These are phyloP conservation scores for Zoanthus gigantus DNA, from an alignment of 92 coral and sea anemone genomes.

Conservation along the genomic window DNA sequence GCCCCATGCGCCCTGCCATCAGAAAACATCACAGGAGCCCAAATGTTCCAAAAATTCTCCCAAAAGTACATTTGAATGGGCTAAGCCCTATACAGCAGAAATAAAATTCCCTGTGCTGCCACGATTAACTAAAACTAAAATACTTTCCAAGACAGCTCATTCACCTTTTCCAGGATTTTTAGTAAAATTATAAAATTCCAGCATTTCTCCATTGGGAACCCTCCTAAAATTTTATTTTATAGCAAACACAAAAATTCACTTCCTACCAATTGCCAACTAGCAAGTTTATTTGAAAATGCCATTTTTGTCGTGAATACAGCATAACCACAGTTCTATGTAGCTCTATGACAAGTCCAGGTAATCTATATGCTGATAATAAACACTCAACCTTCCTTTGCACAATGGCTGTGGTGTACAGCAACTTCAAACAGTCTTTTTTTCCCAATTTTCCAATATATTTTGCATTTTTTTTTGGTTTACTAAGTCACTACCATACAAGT, in stretches of 20 bases:
- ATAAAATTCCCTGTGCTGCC: no score
- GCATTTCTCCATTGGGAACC: no score
- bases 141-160: no score
- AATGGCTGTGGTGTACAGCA: conserved; percentile 44
- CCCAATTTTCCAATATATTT: conserved; percentile 27
- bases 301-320: background rate
- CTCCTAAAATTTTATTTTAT: background rate
- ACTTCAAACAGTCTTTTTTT: conserved; percentile 19
- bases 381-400: conserved; percentile 39
- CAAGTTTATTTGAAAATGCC: conserved; percentile 35
- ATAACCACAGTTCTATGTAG: conserved; percentile 10
- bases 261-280: conserved; percentile 20
- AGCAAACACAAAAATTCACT: background rate
- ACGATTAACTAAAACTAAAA: no score
- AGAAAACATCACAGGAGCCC: no score
- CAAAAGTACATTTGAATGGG: no score
- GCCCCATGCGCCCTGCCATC: no score
- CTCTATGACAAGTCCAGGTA: conserved; percentile 37
- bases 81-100: no score
- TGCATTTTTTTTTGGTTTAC: background rate
- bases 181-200: no score
- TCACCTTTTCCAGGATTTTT: no score
- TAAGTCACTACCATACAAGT: background rate
- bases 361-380: conserved; percentile 17
- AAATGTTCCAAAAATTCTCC: no score